Evolutionary conservation across 1,140 invertebrate genomes (phyloP), one percentile per base, ranked within the genome.

Genomic region (Bombus cullumanus): DNA sequence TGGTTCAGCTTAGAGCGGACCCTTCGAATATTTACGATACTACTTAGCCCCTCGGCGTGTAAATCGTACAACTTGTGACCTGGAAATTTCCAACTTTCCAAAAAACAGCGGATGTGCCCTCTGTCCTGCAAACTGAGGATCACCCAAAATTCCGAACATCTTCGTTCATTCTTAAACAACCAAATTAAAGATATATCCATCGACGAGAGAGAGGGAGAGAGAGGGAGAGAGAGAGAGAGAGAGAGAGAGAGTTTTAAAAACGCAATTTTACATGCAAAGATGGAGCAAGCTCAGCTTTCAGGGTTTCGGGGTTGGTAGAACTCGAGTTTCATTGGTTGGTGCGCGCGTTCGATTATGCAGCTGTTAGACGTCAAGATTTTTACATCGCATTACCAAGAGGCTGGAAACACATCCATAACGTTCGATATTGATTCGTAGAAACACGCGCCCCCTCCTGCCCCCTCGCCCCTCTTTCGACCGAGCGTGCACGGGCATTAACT

Each of bases 381-480:
- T 88, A 74, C 81, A 88, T 84, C 79, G 86, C 69, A 85, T 81
- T 80, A 69, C 47, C 64, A 39, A 73, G 77, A 78, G 83, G 71
- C 68, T 73, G 66, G 72, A 81, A 66, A 66, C 72, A 84, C 76
- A 72, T 57, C 83, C 79, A 85, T 88, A 89, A 85, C 73, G 57
- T 13, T 66, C 69, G 88, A 89, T 88, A 89, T 88, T 78, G 87
- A 88, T 88, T 88, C 81, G 87, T 64, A 68, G 87, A 88, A 81
- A 74, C 82, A 72, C 59, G 68, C 64, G 62, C 64, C 47, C 31
- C 37, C 82, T 53, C 47, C 1, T 22, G 18, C 5, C 5, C 18
- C 18, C 15, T n/a, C 18, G 18, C 1, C 18, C 66, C 72, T 64
- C 31, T 80, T 66, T 68, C 71, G 74, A 34, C 15, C 47, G 47